These are phyloP conservation scores for Diglossa cyanea DNA, from an alignment of 2,797 vertebrate species.

Conservation along the genomic window DNA sequence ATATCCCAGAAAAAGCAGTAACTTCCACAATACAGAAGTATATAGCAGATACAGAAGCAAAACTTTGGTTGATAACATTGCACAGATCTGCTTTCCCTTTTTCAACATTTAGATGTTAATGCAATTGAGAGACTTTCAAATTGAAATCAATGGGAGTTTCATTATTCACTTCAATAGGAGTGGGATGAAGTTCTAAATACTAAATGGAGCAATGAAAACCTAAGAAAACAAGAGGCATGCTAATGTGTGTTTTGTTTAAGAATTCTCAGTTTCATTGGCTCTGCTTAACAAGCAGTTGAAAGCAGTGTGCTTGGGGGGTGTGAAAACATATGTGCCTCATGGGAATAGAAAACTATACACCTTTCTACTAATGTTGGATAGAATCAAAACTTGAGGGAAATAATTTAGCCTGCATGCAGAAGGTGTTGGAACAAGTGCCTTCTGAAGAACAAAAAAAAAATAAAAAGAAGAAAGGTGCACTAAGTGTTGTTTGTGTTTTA, in stretches of 20 bases:
- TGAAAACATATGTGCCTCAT: not conserved
- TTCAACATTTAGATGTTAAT: slow-evolving; percentile 3
- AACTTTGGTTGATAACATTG: not conserved
- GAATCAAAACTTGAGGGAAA: not conserved
- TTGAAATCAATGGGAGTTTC: slow-evolving; percentile 45
- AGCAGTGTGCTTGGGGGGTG: not conserved
- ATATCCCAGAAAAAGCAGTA: not conserved
- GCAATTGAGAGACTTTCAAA: slow-evolving; percentile 10
- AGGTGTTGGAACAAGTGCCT: not conserved
- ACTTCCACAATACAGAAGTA: not conserved
- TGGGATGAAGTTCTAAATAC: slow-evolving; percentile 17
- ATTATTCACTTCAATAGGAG: slow-evolving; percentile 36
- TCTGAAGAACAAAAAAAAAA: not conserved
- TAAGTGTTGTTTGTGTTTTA: slow-evolving; percentile 7
- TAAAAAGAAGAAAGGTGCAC: not conserved
- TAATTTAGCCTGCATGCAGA: not conserved
- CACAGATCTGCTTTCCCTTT: not conserved
- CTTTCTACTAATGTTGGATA: not conserved
- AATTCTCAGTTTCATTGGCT: not conserved
- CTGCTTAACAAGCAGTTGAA: slow-evolving; percentile 17
- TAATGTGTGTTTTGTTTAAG: slow-evolving; percentile 41
- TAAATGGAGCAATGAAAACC: slow-evolving; percentile 46
- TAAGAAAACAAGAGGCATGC: slow-evolving; percentile 22
- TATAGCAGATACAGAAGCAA: not conserved
- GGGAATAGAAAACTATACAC: not conserved